Evolutionary conservation across 92 coral and sea anemone species (phyloP).

Genomic region (Phenganax marumi): DNA sequence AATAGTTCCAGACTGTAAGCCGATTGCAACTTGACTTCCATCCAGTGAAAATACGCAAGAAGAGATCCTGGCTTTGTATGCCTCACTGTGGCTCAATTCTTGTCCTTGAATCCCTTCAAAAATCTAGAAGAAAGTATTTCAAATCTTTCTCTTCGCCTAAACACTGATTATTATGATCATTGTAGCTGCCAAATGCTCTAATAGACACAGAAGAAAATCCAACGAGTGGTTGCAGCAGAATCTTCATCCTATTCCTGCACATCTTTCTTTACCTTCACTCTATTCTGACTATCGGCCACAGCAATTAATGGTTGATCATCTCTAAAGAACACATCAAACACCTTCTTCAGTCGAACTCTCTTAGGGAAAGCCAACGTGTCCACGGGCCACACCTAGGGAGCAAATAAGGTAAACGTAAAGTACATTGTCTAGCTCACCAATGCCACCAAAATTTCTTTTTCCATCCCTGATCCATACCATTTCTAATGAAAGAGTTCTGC

Average conservation of each 20-base stretch:
- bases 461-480: neutral
- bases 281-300: constrained; percentile 74
- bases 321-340: constrained; percentile 77
- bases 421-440: neutral
- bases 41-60: constrained; percentile 64
- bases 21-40: constrained; percentile 68
- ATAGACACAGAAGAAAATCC: neutral
- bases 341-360: constrained; percentile 64
- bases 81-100: constrained; percentile 62
- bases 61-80: constrained; percentile 57
- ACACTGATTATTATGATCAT: neutral
- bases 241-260: neutral
- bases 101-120: constrained; percentile 63
- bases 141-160: neutral
- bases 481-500: neutral
- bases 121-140: constrained; percentile 47
- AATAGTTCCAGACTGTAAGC: constrained; percentile 69
- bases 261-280: constrained; percentile 63
- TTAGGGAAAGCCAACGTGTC: constrained; percentile 68
- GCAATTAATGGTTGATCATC: constrained; percentile 67
- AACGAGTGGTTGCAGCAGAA: neutral
- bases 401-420: neutral
- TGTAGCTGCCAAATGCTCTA: neutral
- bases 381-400: constrained; percentile 77
- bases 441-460: neutral